Percentiles rank a stretch among this genome's conserved stretches.
Conservation (phyloP, 2,797 vertebrate genomes). For the Sternarchorhynchus goeldii region DNA sequence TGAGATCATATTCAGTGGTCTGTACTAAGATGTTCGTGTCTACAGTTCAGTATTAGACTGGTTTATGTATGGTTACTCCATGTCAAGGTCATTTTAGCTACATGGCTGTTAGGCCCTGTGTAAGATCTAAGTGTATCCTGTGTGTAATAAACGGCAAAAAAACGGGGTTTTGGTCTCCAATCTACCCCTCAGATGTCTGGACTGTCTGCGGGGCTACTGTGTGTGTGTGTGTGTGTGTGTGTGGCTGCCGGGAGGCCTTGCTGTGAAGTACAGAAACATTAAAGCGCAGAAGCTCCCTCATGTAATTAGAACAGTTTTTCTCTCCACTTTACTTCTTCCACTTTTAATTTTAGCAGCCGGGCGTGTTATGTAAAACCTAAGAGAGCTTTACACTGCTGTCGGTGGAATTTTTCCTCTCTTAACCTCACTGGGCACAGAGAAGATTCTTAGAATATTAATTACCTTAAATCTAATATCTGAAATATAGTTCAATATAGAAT, state of each 20-base stretch:
- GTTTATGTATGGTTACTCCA: not conserved
- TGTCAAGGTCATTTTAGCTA: not conserved
- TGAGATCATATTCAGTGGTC: too few relatives aligned
- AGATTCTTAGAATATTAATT: conserved; percentile 51
- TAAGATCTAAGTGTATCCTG: not conserved
- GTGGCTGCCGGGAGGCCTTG: conserved; percentile 31
- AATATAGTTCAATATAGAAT: conserved; percentile 44
- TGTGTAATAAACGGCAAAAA: too few relatives aligned
- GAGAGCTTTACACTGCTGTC: conserved; percentile 38
- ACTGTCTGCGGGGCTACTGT: not conserved
- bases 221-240: conserved; percentile 7
- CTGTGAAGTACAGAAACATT: conserved; percentile 46
- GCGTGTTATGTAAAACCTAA: conserved; percentile 50
- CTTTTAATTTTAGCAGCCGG: conserved; percentile 52
- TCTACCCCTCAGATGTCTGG: not conserved
- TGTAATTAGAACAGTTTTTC: conserved; percentile 63
- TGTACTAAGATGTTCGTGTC: too few relatives aligned
- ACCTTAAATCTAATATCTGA: conserved; percentile 43
- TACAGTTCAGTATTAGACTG: not conserved
- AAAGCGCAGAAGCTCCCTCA: conserved; percentile 61
- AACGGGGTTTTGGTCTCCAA: too few relatives aligned
- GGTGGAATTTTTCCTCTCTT: conserved; percentile 26
- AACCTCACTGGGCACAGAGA: conserved; percentile 30
- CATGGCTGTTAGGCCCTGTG: not conserved
- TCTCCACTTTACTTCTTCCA: conserved; percentile 61